These are phyloP conservation scores for Thalassophryne amazonica DNA, from an alignment of 2,797 vertebrate genomes.

Conservation along the genomic window DNA sequence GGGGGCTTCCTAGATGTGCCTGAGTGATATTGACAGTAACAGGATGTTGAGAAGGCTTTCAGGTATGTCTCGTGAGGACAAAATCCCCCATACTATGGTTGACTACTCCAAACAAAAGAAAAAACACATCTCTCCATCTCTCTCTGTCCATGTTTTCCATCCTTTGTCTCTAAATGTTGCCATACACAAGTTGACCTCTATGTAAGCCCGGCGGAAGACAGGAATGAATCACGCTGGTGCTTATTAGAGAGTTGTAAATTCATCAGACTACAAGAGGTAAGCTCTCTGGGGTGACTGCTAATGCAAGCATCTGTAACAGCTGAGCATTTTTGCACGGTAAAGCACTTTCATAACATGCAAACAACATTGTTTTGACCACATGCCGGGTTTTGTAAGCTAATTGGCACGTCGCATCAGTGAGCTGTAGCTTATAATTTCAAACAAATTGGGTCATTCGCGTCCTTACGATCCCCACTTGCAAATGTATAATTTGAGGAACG, in stretches of 20 bases:
- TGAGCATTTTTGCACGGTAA: conserved; percentile 53
- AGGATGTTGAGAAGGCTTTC: too few species aligned
- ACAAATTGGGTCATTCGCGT: conserved; percentile 62
- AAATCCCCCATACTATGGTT: too few species aligned
- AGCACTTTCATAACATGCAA: conserved; percentile 41
- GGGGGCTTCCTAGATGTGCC: too few species aligned
- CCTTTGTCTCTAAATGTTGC: conserved; percentile 43
- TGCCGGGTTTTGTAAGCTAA: conserved; percentile 55
- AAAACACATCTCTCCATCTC: background rate
- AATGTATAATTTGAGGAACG: conserved; percentile 48
- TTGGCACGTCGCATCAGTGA: conserved; percentile 43
- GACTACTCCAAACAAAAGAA: too few species aligned
- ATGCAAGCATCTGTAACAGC: conserved; percentile 53
- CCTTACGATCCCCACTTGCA: conserved; percentile 33
- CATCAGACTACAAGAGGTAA: conserved; percentile 55
- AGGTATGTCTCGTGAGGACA: too few species aligned
- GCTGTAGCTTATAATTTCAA: conserved; percentile 44
- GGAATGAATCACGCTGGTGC: conserved; percentile 57
- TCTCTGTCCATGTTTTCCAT: background rate
- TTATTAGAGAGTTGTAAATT: conserved; percentile 64
- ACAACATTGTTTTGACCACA: conserved; percentile 55
- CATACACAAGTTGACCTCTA: conserved; percentile 48
- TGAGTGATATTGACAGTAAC: too few species aligned
- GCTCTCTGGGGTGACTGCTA: conserved; percentile 57
- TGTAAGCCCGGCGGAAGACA: conserved; percentile 41